Evolutionary conservation across 2,888 invertebrate genomes (phyloP), one percentile per base, ranked within the genome.

Genomic region (Apamea sordens): DNA sequence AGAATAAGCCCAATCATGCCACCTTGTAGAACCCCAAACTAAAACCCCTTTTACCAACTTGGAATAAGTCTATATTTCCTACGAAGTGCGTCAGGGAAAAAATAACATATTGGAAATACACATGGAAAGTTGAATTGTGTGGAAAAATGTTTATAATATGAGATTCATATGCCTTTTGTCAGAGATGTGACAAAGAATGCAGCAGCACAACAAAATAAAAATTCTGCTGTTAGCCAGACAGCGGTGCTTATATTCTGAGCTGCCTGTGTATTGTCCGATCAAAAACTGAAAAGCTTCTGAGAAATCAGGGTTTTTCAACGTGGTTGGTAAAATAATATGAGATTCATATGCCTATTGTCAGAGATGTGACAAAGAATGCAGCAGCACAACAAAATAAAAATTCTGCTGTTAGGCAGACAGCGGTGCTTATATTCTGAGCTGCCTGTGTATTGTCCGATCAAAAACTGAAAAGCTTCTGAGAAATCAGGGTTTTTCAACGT

Each of bases 391-490:
- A 4, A 15, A 41, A 69, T 21, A 28, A 36, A 36, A 53, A 61
- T 13, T 15, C 11, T n/a, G 15, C 32, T 24, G 7, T 68, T 72
- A 44, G 36, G 1, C 56, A 73, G 11, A 47, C 36, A 59, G 50
- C 32, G 13, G 44, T 36, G 13, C n/a, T 47, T 36, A 53, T 64
- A 53, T 69, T 32, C 36, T 21, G 21, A n/a, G 18, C 28, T 41
- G 21, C 53, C 36, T 32, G 13, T 47, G 36, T 44, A 41, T 24
- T 32, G 32, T 41, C 5, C 3, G 69, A n/a, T 44, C 64, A 56
- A 56, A 53, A 70, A 32, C 61, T 70, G 53, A 63, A 74, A 79
- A 28, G 24, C 32, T 74, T 79, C 65, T 44, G 50, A 41, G 71
- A 79, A 78, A 44, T 47, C 8, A 53, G 41, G 8, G 53, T n/a